Evolutionary conservation across 2,797 vertebrate genomes (phyloP), one percentile per base, ranked within the genome.

Genomic region (Phrynocephalus vlangalii): DNA sequence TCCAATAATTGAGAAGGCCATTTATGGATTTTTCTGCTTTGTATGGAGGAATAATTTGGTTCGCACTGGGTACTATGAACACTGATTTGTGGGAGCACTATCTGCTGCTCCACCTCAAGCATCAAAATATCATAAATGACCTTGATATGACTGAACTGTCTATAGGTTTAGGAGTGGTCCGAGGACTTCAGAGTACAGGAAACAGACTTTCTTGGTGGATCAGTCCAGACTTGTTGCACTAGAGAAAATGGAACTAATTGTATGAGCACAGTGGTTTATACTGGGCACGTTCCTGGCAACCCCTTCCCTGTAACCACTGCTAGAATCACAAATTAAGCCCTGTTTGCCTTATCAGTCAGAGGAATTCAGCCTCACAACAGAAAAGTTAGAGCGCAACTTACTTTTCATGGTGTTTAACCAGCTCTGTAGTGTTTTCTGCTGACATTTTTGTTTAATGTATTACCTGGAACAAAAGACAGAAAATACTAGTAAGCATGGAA

Each of bases 371-470:
- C 15, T 76, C 24, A 60, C 16, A 86, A 67, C 44, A 87, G 80
- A 85, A 88, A 89, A 16, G 22, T 16, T 80, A 88, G 16, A 63
- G 87, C 82, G 86, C 82, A 28, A 95, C 95, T 95, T 95, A 96
- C 96, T 93, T 95, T 84, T 93, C 90, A 88, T 72, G 87, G 66
- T 94, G 94, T 79, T 95, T 91, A 92, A 93, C 72, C 86, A 95
- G 66, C 71, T 94, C 93, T 88, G 93, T 89, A 68, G 93, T 66
- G 44, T 93, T 94, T 90, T 93, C 94, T 87, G 91, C 83, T 93
- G 95, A 93, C 95, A 95, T 95, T 87, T 91, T 91, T 90, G 48
- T 86, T 79, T 73, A 92, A 88, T 93, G 92, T 88, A 72, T 94
- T 93, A 93, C 88, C 95, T 96, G 86, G 84, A 95, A 93, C 66